Percentiles rank a stretch among this genome's conserved stretches.
Evolutionary conservation across 2,888 invertebrate species (phyloP).

Genomic region (Anarsia innoxiella): DNA sequence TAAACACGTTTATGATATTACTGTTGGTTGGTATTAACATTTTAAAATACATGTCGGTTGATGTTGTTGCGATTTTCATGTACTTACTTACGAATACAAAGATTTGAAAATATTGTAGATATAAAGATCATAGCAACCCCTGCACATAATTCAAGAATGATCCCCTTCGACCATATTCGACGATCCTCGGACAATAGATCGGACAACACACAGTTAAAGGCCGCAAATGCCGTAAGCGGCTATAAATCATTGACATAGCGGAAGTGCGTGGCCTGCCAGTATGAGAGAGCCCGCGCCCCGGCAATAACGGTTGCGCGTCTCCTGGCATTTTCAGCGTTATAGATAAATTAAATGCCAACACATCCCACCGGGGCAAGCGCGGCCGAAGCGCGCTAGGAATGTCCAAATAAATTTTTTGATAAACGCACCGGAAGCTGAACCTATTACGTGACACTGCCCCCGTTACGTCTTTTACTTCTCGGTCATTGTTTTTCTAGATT

Average conservation of each 20-base stretch:
- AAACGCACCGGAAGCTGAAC: constrained; percentile 67
- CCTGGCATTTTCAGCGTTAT: constrained; percentile 62
- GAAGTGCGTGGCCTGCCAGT: constrained; percentile 60
- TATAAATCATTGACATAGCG: constrained; percentile 73
- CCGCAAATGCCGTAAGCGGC: constrained; percentile 60
- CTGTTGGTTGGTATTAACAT: no score
- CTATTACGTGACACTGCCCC: constrained; percentile 69
- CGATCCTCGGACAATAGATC: constrained; percentile 59
- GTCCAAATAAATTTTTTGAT: constrained; percentile 71
- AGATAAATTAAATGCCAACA: constrained; percentile 73
- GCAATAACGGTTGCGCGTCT: constrained; percentile 61
- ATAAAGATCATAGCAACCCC: constrained; percentile 43
- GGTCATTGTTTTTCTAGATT: constrained; percentile 65
- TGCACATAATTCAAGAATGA: constrained; percentile 62
- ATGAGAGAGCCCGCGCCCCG: constrained; percentile 43
- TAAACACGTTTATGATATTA: no score
- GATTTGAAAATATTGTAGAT: no score
- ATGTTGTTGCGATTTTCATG: no score
- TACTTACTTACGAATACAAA: no score
- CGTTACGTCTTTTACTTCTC: constrained; percentile 53
- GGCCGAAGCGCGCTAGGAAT: constrained; percentile 59
- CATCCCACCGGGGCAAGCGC: constrained; percentile 54
- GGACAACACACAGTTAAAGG: constrained; percentile 63
- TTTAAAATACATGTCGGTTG: no score
- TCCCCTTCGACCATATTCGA: constrained; percentile 58